These are phyloP conservation scores for Saccopteryx leptura DNA, from an alignment of 2,113 vertebrate species.

Conservation along the genomic window DNA sequence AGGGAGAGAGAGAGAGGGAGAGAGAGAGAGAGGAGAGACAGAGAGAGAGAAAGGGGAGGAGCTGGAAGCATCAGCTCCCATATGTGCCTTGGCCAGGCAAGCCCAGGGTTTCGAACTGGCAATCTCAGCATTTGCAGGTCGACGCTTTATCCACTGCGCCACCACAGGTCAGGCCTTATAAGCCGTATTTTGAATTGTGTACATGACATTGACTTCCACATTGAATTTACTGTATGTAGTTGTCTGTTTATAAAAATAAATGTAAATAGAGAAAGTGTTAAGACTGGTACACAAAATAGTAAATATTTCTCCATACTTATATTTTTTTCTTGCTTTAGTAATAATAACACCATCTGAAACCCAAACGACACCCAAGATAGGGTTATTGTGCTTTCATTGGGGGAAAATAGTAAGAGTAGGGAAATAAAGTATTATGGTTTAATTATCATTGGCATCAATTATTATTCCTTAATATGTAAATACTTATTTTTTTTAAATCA, in stretches of 20 bases:
- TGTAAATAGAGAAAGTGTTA: not conserved
- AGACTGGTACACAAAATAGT: not conserved
- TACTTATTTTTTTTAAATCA: not conserved
- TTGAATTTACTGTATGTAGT: not conserved
- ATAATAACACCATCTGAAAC: not conserved
- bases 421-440: conserved; percentile 6
- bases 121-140: too few species aligned
- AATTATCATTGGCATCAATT: not conserved
- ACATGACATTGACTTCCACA: not conserved
- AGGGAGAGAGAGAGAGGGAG: too few species aligned
- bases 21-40: too few species aligned
- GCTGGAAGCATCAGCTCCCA: too few species aligned
- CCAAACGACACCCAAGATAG: not conserved
- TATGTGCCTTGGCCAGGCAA: too few species aligned
- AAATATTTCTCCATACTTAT: not conserved
- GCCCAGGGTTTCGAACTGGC: too few species aligned
- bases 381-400: not conserved
- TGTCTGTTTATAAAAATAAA: not conserved
- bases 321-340: conserved; percentile 17
- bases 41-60: too few species aligned
- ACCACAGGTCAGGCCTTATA: not conserved
- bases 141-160: too few species aligned
- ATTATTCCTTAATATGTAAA: not conserved
- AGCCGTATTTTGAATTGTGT: not conserved
- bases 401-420: not conserved